Conservation (phyloP, 2,113 vertebrate genomes). For the Indicator maculatus region DNA sequence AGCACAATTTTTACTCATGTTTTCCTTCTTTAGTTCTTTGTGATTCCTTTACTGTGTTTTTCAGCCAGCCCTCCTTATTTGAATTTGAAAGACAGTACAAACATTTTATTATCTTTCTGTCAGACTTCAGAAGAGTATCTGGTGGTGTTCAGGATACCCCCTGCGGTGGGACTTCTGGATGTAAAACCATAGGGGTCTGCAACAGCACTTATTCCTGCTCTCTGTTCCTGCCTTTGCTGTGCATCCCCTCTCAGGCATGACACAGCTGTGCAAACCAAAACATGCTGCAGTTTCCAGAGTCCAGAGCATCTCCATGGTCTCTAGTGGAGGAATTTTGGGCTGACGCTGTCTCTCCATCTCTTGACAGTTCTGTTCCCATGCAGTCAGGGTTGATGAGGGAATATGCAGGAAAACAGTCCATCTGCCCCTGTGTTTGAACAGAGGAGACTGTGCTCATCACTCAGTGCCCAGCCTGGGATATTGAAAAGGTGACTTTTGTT, state of each 20-base stretch:
- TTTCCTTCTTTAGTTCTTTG: slow-evolving; percentile 4
- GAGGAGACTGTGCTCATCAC: rapidly evolving
- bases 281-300: rapidly evolving
- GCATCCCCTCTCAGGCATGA: rapidly evolving
- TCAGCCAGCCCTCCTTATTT: background rate
- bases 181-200: background rate
- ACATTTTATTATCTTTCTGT: background rate
- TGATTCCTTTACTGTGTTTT: slow-evolving; percentile 37
- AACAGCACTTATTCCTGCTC: background rate
- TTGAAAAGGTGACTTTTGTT: rapidly evolving
- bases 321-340: background rate
- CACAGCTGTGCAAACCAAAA: background rate
- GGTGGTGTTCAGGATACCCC: background rate
- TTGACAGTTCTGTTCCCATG: background rate
- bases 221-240: background rate
- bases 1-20: background rate
- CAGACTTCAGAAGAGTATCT: background rate
- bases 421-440: background rate
- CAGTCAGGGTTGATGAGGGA: background rate
- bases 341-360: background rate
- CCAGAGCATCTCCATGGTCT: rapidly evolving
- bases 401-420: background rate
- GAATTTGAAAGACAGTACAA: background rate
- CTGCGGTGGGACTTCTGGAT: background rate
- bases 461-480: background rate